These are phyloP conservation scores for Strix aluco DNA, from an alignment of 2,113 vertebrate species.

Conservation along the genomic window DNA sequence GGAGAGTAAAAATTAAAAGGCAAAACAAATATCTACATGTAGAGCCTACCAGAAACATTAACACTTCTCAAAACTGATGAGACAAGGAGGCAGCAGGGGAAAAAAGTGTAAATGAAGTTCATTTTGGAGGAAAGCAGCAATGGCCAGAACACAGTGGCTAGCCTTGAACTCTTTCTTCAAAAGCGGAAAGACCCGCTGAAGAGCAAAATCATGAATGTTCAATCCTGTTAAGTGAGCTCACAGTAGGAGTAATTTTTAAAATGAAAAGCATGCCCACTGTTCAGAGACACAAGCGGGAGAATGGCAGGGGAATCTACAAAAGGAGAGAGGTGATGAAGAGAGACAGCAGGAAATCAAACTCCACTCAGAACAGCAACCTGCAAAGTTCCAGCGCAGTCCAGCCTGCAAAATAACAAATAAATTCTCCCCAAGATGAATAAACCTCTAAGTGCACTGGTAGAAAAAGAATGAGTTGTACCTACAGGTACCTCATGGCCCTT, in stretches of 20 bases:
- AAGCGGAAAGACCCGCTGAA: slow-evolving; percentile 21
- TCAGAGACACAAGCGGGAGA: slow-evolving; percentile 10
- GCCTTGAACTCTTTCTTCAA: slow-evolving; percentile 5
- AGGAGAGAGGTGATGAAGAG: slow-evolving; percentile 30
- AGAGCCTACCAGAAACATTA: background rate
- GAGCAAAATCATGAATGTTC: slow-evolving; percentile 27
- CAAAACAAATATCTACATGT: background rate
- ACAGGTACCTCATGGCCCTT: background rate
- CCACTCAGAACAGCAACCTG: slow-evolving; percentile 12
- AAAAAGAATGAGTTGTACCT: background rate
- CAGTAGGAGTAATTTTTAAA: slow-evolving; percentile 54
- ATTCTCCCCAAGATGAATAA: slow-evolving; percentile 12
- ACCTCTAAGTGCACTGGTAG: background rate
- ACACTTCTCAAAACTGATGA: background rate
- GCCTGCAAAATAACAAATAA: slow-evolving; percentile 46
- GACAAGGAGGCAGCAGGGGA: background rate
- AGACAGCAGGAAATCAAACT: slow-evolving; percentile 44
- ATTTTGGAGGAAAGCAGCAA: slow-evolving; percentile 23
- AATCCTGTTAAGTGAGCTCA: slow-evolving; percentile 36
- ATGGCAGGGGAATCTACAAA: background rate
- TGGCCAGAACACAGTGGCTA: slow-evolving; percentile 14
- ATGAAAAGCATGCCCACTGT: slow-evolving; percentile 17
- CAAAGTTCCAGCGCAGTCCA: background rate
- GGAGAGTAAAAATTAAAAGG: slow-evolving; percentile 27
- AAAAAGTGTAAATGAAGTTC: background rate